phyloP scores from a whole-genome alignment of 1,140 invertebrate species.

The Ooceraea biroi region DNA sequence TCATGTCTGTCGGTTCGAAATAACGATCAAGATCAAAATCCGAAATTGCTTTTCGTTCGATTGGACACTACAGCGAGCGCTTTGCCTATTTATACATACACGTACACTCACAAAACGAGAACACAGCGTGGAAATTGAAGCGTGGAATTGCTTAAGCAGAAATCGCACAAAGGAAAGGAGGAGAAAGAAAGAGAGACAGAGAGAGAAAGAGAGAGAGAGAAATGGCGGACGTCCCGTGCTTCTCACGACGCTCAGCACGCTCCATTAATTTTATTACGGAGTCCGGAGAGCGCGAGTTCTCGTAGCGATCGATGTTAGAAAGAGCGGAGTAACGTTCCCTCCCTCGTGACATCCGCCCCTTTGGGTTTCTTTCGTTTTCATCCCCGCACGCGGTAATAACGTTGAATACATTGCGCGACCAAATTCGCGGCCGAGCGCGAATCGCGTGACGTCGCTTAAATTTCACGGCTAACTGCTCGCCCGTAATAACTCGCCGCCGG shows the following conservation, averaged over 20 bases:
- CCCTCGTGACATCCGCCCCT: not conserved
- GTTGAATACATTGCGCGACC: not conserved
- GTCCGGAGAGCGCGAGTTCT: conserved; percentile 68
- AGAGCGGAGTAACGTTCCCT: conserved; percentile 30
- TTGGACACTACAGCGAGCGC: not conserved
- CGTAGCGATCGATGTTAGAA: conserved; percentile 58
- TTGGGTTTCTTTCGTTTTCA: not conserved
- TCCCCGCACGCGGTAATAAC: not conserved
- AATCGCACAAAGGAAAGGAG: conserved; percentile 67
- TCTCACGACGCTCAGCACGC: conserved; percentile 69
- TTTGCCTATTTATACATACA: not conserved
- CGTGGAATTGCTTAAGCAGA: conserved; percentile 73
- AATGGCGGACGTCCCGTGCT: conserved; percentile 62
- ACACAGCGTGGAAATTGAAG: conserved; percentile 73
- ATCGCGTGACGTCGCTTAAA: conserved; percentile 29
- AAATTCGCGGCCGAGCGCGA: conserved; percentile 26
- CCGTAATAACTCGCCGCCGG: conserved; percentile 16
- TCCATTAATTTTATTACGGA: conserved; percentile 81
- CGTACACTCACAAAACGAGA: not conserved
- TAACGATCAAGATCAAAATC: conserved; percentile 39
- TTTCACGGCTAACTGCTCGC: conserved; percentile 37
- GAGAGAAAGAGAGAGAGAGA: conserved; percentile 66
- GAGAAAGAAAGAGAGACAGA: not conserved
- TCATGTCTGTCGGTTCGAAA: not conserved
- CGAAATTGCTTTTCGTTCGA: conserved; percentile 29